Conservation (phyloP, 2,797 vertebrate species). For the Xiphorhynchus erythropygius region DNA sequence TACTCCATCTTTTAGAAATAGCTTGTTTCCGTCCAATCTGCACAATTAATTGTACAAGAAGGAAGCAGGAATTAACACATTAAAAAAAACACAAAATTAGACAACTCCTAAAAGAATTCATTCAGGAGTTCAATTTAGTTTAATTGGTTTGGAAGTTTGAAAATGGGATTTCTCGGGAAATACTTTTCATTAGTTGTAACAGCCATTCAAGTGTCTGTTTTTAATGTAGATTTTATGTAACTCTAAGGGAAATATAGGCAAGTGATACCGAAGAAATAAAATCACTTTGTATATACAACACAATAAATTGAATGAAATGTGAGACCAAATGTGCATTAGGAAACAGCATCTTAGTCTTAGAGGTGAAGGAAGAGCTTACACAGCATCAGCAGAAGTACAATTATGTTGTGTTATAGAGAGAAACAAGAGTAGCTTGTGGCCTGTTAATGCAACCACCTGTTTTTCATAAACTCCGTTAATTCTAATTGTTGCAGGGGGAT, state of each 20-base stretch:
- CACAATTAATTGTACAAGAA: background rate
- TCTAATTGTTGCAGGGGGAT: background rate
- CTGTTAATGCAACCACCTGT: background rate
- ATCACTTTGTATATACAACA: background rate
- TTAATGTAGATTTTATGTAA: background rate
- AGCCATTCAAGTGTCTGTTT: background rate
- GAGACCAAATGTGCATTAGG: accelerated
- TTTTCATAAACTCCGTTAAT: background rate
- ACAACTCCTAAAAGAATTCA: background rate
- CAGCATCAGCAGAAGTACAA: background rate
- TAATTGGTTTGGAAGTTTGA: background rate
- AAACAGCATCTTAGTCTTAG: background rate
- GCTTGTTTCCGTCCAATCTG: background rate
- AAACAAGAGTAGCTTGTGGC: background rate
- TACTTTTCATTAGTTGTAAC: background rate
- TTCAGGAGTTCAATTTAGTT: background rate
- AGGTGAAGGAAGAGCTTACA: background rate
- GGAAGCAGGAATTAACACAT: background rate
- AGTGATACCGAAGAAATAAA: background rate
- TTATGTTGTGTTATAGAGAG: background rate
- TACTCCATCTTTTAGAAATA: background rate
- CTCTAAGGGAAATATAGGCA: background rate
- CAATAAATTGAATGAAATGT: background rate
- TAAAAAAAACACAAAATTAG: background rate
- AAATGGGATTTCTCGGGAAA: background rate